Conservation (phyloP, 2,888 invertebrate species). For the Epistrophella euchroma region DNA sequence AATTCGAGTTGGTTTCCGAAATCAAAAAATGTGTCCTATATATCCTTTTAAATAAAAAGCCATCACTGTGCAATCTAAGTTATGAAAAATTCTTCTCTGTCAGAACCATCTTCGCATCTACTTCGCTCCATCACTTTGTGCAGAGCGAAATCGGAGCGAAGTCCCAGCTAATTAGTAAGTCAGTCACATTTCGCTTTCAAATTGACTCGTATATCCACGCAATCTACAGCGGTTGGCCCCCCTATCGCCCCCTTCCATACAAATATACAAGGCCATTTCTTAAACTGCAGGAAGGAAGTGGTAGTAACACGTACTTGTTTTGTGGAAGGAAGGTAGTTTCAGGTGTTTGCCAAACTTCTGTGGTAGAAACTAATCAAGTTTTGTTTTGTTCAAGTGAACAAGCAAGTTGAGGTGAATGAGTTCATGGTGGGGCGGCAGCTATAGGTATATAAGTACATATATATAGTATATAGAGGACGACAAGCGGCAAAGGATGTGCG, state of each 20-base stretch:
- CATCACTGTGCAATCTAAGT: slow-evolving; percentile 38
- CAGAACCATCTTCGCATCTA: slow-evolving; percentile 59
- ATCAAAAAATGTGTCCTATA: neutral
- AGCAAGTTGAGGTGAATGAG: slow-evolving; percentile 31
- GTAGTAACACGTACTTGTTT: slow-evolving; percentile 61
- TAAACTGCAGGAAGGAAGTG: slow-evolving; percentile 60
- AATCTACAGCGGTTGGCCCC: slow-evolving; percentile 43
- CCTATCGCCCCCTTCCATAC: neutral
- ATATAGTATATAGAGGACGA: neutral
- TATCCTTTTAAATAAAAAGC: neutral
- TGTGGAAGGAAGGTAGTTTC: slow-evolving; percentile 66
- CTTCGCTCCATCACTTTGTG: slow-evolving; percentile 39
- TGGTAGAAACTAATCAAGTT: slow-evolving; percentile 73
- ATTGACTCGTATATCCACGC: slow-evolving; percentile 74
- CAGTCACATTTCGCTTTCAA: slow-evolving; percentile 72
- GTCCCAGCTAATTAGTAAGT: slow-evolving; percentile 71
- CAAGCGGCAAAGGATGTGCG: slow-evolving; percentile 8
- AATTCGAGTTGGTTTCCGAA: neutral
- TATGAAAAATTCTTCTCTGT: slow-evolving; percentile 33
- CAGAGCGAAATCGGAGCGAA: slow-evolving; percentile 58
- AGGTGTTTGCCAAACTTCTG: slow-evolving; percentile 74
- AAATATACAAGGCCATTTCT: slow-evolving; percentile 27
- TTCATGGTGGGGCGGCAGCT: neutral
- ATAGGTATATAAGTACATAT: neutral
- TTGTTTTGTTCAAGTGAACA: slow-evolving; percentile 72